These are phyloP conservation scores for Ataeniobius toweri DNA, from an alignment of 2,797 vertebrate species.

Conservation along the genomic window DNA sequence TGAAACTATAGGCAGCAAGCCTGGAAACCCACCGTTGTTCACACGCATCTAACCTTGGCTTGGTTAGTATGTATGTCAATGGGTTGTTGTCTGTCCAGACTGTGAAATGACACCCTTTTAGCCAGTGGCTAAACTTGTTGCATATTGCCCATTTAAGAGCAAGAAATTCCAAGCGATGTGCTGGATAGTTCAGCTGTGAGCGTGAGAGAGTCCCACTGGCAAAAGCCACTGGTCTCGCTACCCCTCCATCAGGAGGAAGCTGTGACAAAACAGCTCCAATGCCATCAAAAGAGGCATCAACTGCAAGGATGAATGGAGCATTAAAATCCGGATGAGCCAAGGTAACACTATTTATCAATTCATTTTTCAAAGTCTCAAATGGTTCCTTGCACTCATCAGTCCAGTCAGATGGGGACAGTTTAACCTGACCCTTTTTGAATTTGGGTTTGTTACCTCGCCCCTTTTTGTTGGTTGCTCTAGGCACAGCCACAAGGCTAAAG, in stretches of 20 bases:
- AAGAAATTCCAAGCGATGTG: constrained; percentile 8
- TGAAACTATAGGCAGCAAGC: constrained; percentile 16
- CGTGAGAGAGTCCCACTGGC: constrained; percentile 4
- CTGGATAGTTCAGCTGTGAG: constrained; percentile 28
- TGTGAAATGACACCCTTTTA: constrained; percentile 7
- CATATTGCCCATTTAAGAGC: constrained; percentile 15
- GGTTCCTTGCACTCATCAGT: constrained; percentile 4
- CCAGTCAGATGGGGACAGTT: constrained; percentile 14
- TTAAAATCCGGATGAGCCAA: constrained; percentile 9
- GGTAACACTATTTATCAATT: not conserved
- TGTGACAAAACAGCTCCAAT: constrained; percentile 18
- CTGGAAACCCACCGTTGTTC: not conserved
- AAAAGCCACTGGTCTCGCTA: constrained; percentile 23
- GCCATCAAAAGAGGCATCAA: constrained; percentile 35
- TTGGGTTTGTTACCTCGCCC: not conserved
- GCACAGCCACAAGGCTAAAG: constrained; percentile 15
- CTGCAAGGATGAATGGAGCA: constrained; percentile 9
- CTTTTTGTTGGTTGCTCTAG: not conserved
- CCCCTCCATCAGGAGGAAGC: not conserved
- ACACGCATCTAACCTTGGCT: constrained; percentile 6
- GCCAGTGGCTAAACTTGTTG: constrained; percentile 33
- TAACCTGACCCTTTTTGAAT: constrained; percentile 8
- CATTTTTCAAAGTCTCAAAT: constrained; percentile 8
- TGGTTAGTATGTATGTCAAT: constrained; percentile 26
- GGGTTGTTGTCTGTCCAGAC: not conserved